Base-by-base conservation (phyloP, 2,797 vertebrate genomes). In the Trematomus bernacchii region DNA sequence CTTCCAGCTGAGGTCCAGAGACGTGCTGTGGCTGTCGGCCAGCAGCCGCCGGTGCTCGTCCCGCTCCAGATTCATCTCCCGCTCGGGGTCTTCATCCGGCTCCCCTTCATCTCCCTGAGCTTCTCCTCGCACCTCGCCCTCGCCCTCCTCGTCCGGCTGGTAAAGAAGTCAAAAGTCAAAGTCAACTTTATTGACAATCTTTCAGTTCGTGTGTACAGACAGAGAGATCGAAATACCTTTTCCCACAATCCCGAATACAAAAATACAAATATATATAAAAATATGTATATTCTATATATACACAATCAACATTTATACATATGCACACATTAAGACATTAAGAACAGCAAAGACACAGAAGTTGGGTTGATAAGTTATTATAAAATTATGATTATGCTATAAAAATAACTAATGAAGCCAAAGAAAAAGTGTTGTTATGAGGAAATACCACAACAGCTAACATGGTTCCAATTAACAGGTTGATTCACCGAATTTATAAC, bases 1-100 rank as follows among this genome's bases (percentile, higher is more conserved):
- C 91, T 97, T 97, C 97, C 98, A 97, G 86, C 95, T 95, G 42
- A 99, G 95, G 86, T 98, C 97, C 96, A 98, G 92, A 40, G 96
- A 95, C 71, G 96, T 83, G 64, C 92, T 87, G 55, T 98, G 97
- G 83, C 96, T 98, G 74, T 98, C 97, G 0, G 98, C 96, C 66
- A 99, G 94, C 63, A 98, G 95, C 51, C 95, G 96, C 83, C 87
- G 95, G 76, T 99, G 97, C 65, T 96, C 96, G 84, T 99, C 97
- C 2, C 96, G 94, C 68, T 94, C 92, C 73, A 91, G 92, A 62
- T 92, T 95, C 78, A 90, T 23, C 47, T 66, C 57, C 80, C 86
- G 52, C 52, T 85, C 85, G 0, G 77, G 47, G 21, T 87, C 91
- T 23, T 6, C 51, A 19, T 30, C n/a, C 0, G n/a, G 64, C 4